Evolutionary conservation across 2,888 invertebrate species (phyloP).

Genomic region (Trichopria drosophilae): DNA sequence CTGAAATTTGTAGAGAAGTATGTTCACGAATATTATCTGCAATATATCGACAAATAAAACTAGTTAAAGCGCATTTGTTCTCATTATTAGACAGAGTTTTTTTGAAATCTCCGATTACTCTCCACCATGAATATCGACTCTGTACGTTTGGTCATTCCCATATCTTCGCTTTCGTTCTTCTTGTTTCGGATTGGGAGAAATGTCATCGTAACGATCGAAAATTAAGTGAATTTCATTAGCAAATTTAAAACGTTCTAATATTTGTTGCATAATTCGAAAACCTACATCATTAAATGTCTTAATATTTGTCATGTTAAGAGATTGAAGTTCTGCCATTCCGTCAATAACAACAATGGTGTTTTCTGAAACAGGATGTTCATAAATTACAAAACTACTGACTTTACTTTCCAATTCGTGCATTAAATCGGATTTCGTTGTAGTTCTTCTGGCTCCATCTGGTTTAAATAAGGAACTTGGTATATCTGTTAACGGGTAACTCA

Average conservation of each 20-base stretch:
- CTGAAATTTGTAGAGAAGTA: not conserved
- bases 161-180: slow-evolving; percentile 5
- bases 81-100: slow-evolving; percentile 3
- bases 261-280: not conserved
- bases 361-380: not conserved
- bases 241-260: not conserved
- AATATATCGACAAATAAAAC: slow-evolving; percentile 8
- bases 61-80: slow-evolving; percentile 4
- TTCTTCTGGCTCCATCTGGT: slow-evolving; percentile 6
- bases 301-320: not conserved
- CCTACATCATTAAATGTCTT: not conserved
- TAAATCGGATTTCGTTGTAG: slow-evolving; percentile 4
- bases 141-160: not conserved
- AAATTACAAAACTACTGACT: not conserved
- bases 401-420: slow-evolving; percentile 7
- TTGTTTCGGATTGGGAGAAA: slow-evolving; percentile 2
- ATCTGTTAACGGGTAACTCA: slow-evolving; percentile 1
- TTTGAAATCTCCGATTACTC: slow-evolving; percentile 3
- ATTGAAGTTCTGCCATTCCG: slow-evolving; percentile 8
- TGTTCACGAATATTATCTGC: not conserved
- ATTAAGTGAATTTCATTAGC: slow-evolving; percentile 4
- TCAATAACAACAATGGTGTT: not conserved
- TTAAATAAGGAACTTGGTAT: slow-evolving; percentile 3
- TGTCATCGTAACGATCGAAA: slow-evolving; percentile 12
- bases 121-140: not conserved